These are phyloP conservation scores for Morpho helenor DNA, from an alignment of 2,888 invertebrate genomes.

Conservation along the genomic window DNA sequence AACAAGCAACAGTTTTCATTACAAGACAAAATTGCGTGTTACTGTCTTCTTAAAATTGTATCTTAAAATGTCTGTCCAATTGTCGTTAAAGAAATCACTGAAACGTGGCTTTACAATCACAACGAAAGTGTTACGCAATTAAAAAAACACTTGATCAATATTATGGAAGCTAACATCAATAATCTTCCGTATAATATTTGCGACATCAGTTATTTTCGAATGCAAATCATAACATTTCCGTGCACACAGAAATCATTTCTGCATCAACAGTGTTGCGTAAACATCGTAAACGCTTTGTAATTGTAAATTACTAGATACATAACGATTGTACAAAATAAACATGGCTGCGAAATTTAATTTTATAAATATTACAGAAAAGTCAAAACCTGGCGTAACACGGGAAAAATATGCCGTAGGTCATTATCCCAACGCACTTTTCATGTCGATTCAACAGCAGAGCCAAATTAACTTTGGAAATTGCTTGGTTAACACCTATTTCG, in stretches of 20 bases:
- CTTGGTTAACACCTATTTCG: too few species aligned
- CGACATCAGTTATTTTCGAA: conserved; percentile 44
- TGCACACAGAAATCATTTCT: conserved; percentile 39
- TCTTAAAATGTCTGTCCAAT: too few species aligned
- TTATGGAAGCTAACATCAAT: conserved; percentile 12
- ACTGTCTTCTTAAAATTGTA: too few species aligned
- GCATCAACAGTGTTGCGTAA: conserved; percentile 29
- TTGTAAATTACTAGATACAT: conserved; percentile 25
- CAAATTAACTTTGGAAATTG: too few species aligned
- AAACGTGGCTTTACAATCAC: neutral
- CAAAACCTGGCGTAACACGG: neutral
- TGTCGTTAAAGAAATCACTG: too few species aligned
- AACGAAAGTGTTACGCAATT: conserved; percentile 7
- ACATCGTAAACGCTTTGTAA: conserved; percentile 30
- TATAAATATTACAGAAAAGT: neutral
- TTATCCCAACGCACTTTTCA: neutral
- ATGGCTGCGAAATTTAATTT: conserved; percentile 6
- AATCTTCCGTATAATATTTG: conserved; percentile 24
- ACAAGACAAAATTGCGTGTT: too few species aligned
- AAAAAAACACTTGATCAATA: conserved; percentile 10
- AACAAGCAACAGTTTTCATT: too few species aligned
- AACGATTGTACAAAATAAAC: too few species aligned
- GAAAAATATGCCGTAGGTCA: neutral
- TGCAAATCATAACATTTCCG: conserved; percentile 52
- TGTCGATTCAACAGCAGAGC: neutral